Evolutionary conservation across 2,113 vertebrate genomes (phyloP), one percentile per base, ranked within the genome.

Genomic region (Daboia siamensis): DNA sequence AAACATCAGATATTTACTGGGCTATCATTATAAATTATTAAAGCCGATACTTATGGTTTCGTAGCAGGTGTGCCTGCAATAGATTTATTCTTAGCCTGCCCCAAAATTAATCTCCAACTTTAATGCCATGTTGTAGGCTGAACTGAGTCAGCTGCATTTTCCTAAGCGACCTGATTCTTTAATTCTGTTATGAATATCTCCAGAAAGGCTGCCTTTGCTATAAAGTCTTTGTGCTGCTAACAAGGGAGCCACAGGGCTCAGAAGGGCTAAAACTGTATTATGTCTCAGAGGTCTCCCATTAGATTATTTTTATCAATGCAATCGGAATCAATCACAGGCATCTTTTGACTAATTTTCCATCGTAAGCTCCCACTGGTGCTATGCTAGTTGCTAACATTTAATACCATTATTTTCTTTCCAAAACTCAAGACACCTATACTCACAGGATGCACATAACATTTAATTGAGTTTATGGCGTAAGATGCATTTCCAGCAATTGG

Each of bases 101-200:
- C 93, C 39, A 92, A 94, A 96, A 96, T 97, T 98, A 97, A 97
- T 98, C 97, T 97, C 95, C 91, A 86, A 59, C 7, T 97, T 97
- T 97, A 95, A 94, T 92, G 86, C 93, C 11, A 90, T 20, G 39
- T 95, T 90, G 20, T 33, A 93, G 94, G 92, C 95, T 94, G 86
- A 95, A 97, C 97, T 97, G 33, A 98, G 96, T 98, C 98, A 98
- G 98, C 98, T 74, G 59, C 92, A 86, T 95, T 97, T 96, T 97
- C 97, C 96, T 97, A 97, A 98, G 96, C 97, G 98, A 98, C 98
- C 98, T 97, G 97, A 96, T 98, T 98, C 97, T 98, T 97, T 97
- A 98, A 97, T 97, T 95, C 95, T 95, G 96, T 98, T 98, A 98
- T 98, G 98, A 98, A 98, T 97, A 97, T 97, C 96, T 97, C 93